A percentile compares a stretch with the other conserved stretches of the same genome.
phyloP scores from a whole-genome alignment of 2,888 invertebrate species.

The Octodonta nipae region DNA sequence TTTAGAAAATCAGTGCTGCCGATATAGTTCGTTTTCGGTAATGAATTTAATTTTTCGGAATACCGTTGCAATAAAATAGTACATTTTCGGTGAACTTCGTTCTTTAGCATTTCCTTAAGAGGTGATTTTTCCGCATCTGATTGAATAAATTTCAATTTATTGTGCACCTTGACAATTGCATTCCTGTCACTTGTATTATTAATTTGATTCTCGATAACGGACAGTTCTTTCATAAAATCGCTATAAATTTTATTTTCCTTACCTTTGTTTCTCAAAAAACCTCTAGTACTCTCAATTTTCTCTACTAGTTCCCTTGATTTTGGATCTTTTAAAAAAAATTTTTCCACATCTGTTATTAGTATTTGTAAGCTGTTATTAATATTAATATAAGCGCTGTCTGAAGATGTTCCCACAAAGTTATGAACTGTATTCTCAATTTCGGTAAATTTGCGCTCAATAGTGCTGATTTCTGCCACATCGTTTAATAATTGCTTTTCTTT shows the following conservation, averaged over 20 bases:
- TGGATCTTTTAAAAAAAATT: neutral
- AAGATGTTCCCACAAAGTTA: neutral
- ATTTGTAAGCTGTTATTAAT: neutral
- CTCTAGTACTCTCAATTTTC: neutral
- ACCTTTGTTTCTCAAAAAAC: slow-evolving; percentile 3
- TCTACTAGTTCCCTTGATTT: slow-evolving; percentile 3
- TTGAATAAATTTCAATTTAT: slow-evolving; percentile 5
- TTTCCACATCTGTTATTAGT: slow-evolving; percentile 4
- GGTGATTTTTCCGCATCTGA: slow-evolving; percentile 1
- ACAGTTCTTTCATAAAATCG: slow-evolving; percentile 3
- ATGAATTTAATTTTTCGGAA: neutral
- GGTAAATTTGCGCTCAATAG: neutral
- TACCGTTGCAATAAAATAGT: neutral
- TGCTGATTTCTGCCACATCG: neutral
- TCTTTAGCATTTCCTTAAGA: neutral
- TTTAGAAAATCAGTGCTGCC: too few relatives aligned
- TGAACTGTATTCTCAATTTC: neutral
- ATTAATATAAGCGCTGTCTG: neutral
- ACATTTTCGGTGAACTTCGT: neutral
- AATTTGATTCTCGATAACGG: neutral
- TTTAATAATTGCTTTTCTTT: neutral
- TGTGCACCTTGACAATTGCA: slow-evolving; percentile 1
- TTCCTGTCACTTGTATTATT: slow-evolving; percentile 5
- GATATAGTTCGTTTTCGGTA: too few relatives aligned
- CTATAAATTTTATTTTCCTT: slow-evolving; percentile 2